Evolutionary conservation across 2,888 invertebrate species (phyloP).

Genomic region (Hipparchia sbordonii): DNA sequence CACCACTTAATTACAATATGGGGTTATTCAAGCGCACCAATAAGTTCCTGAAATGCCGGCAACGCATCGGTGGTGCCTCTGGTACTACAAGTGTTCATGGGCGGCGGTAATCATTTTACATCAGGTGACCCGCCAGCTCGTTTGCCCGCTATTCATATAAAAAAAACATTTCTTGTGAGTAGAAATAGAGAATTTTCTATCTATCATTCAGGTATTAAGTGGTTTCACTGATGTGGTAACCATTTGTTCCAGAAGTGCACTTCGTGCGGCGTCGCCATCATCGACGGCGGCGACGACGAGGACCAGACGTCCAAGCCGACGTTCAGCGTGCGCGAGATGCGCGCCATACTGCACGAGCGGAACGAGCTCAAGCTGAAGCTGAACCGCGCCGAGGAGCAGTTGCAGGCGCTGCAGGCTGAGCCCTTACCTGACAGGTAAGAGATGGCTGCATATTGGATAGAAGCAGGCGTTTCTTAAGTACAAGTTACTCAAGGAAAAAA

Average conservation of each 20-base stretch:
- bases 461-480: too few species aligned
- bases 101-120: too few species aligned
- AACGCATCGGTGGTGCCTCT: too few species aligned
- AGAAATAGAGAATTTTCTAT: too few species aligned
- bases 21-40: too few species aligned
- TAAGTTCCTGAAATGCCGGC: too few species aligned
- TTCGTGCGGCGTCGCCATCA: conserved; percentile 66
- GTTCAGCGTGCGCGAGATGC: conserved; percentile 88
- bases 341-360: conserved; percentile 94
- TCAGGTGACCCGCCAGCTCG: too few species aligned
- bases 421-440: conserved; percentile 67
- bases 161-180: too few species aligned
- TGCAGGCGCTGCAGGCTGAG: conserved; percentile 86
- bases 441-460: conserved; percentile 42
- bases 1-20: too few species aligned
- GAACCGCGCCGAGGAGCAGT: conserved; percentile 95
- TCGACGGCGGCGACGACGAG: conserved; percentile 65
- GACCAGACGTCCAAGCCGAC: conserved; percentile 67
- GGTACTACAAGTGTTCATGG: too few species aligned
- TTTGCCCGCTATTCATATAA: too few species aligned
- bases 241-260: conserved; percentile 62
- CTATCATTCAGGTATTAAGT: background rate
- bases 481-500: too few species aligned
- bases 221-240: background rate
- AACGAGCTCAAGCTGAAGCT: conserved; percentile 97